A percentile compares a stretch with the other conserved stretches of the same genome.
phyloP scores from a whole-genome alignment of 2,113 vertebrate species.

The Pseudorasbora parva region DNA sequence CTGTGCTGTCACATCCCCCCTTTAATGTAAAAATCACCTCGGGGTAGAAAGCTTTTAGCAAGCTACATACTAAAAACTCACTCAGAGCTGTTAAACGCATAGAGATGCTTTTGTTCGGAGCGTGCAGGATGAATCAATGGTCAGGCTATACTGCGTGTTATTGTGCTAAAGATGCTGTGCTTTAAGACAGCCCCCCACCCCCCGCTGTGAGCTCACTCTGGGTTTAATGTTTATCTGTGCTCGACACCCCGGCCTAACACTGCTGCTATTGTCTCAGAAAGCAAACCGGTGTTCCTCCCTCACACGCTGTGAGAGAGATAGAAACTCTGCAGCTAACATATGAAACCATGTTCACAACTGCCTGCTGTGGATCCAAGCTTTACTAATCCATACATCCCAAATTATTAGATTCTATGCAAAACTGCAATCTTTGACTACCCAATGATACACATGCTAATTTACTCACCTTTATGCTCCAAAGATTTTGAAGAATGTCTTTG shows the following conservation, averaged over 20 bases:
- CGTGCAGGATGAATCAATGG: slow-evolving; percentile 31
- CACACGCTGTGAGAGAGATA: slow-evolving; percentile 5
- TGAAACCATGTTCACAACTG: slow-evolving; percentile 35
- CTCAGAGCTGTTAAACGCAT: slow-evolving; percentile 16
- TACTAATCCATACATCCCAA: not conserved
- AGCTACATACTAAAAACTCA: slow-evolving; percentile 1
- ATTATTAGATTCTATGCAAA: not conserved
- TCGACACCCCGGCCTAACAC: slow-evolving; percentile 34
- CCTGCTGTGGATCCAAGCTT: not conserved
- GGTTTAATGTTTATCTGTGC: slow-evolving; percentile 45
- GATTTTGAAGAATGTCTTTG: not conserved
- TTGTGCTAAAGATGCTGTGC: slow-evolving; percentile 29
- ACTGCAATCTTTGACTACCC: not conserved
- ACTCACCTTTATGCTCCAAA: not conserved
- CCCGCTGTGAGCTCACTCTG: slow-evolving; percentile 38
- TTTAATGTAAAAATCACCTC: slow-evolving; percentile 26
- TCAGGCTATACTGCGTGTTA: slow-evolving; percentile 31
- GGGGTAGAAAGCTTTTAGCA: not conserved
- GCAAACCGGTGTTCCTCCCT: slow-evolving; percentile 22
- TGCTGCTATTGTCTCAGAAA: slow-evolving; percentile 37
- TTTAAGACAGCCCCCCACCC: slow-evolving; percentile 22
- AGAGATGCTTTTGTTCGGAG: slow-evolving; percentile 53
- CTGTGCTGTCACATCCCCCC: not conserved
- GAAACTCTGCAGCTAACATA: slow-evolving; percentile 14
- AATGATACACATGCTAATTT: not conserved